These are phyloP conservation scores for Ophion obscuratus DNA, from an alignment of 2,888 invertebrate genomes.

Conservation along the genomic window DNA sequence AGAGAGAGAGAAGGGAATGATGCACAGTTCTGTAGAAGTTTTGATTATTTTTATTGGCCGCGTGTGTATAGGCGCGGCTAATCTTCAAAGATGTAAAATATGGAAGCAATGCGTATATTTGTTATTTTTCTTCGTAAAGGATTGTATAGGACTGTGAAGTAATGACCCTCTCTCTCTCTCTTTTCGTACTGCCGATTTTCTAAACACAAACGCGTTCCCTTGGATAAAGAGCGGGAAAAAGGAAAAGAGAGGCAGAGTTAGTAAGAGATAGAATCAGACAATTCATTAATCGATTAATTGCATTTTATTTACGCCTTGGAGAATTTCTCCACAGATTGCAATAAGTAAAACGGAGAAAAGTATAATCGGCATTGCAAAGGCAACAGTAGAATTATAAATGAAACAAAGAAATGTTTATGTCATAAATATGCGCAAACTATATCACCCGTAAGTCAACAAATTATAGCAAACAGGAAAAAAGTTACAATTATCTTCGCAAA, in stretches of 20 bases:
- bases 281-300: too few species aligned
- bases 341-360: too few species aligned
- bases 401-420: too few species aligned
- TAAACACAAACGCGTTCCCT: too few species aligned
- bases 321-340: too few species aligned
- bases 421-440: too few species aligned
- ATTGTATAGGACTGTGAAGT: slow-evolving; percentile 9
- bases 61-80: slow-evolving; percentile 23
- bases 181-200: background rate
- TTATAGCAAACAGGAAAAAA: background rate
- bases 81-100: slow-evolving; percentile 61
- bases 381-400: too few species aligned
- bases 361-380: too few species aligned
- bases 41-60: slow-evolving; percentile 66
- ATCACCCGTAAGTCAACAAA: slow-evolving; percentile 1
- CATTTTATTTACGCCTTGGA: too few species aligned
- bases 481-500: background rate
- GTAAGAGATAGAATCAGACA: too few species aligned
- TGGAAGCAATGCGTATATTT: slow-evolving; percentile 58
- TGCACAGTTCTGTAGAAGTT: slow-evolving; percentile 21
- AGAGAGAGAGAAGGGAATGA: slow-evolving; percentile 23
- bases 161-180: slow-evolving; percentile 8
- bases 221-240: too few species aligned
- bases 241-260: too few species aligned
- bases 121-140: slow-evolving; percentile 59